These are phyloP conservation scores for Pomacea canaliculata DNA, from an alignment of 2,888 invertebrate genomes.

Conservation along the genomic window DNA sequence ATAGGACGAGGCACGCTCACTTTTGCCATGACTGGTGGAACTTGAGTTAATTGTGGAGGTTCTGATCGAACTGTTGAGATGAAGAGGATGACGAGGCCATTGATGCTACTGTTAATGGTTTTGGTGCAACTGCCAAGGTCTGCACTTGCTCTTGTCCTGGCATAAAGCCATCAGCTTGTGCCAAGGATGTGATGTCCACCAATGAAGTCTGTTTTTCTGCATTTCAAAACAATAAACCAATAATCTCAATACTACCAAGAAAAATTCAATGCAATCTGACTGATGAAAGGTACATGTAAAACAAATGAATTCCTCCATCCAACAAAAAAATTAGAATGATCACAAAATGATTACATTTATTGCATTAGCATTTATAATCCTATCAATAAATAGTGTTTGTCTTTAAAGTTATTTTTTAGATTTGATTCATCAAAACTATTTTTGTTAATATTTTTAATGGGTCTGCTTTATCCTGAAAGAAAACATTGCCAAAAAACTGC, in stretches of 20 bases:
- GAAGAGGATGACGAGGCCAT: constrained; percentile 5
- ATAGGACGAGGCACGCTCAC: constrained; percentile 57
- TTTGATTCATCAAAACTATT: too few species aligned
- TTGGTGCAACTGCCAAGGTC: constrained; percentile 24
- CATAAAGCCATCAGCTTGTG: constrained; percentile 23
- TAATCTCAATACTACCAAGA: not conserved
- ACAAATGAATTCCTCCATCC: too few species aligned
- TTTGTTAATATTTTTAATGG: too few species aligned
- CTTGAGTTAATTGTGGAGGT: constrained; percentile 30
- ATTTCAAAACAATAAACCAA: not conserved
- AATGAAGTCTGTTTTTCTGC: constrained; percentile 45
- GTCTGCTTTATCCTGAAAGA: too few species aligned
- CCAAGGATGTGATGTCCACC: constrained; percentile 39
- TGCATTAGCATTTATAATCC: too few species aligned
- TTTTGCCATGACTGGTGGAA: constrained; percentile 38
- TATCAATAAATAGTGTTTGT: too few species aligned
- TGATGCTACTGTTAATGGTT: constrained; percentile 18
- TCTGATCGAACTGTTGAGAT: constrained; percentile 5
- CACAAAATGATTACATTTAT: too few species aligned
- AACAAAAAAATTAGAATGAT: too few species aligned
- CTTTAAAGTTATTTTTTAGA: too few species aligned
- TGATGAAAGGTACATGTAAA: too few species aligned
- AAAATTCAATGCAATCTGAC: not conserved
- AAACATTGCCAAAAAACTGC: too few species aligned
- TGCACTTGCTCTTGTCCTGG: constrained; percentile 4